Conservation (phyloP, 1,140 invertebrate species). For the Mylabris phalerata region DNA sequence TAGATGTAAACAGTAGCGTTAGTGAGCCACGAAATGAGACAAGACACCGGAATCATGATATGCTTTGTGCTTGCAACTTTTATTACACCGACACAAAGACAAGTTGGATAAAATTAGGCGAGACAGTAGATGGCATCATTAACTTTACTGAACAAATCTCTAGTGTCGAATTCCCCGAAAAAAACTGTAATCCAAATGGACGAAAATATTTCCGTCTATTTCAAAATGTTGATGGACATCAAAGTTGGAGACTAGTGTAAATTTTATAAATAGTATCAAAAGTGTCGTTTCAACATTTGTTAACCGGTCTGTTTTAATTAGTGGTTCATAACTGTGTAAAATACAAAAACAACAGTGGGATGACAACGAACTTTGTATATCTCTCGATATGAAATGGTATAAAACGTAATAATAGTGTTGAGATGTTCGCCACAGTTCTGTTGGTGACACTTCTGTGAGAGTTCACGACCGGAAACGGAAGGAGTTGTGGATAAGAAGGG, state of each 20-base stretch:
- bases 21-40: constrained; percentile 36
- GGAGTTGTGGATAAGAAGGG: constrained; percentile 6
- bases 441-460: constrained; percentile 13
- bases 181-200: too few species aligned
- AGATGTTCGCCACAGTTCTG: background rate
- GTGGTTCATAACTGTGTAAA: too few species aligned
- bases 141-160: background rate
- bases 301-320: too few species aligned
- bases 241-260: too few species aligned
- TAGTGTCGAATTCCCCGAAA: too few species aligned
- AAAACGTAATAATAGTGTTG: background rate
- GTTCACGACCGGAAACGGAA: constrained; percentile 12
- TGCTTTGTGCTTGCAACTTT: constrained; percentile 6
- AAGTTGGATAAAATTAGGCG: constrained; percentile 2
- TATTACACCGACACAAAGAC: constrained; percentile 6
- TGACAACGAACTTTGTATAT: too few species aligned
- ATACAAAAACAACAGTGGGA: too few species aligned
- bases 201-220: too few species aligned
- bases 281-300: too few species aligned
- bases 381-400: constrained; percentile 1
- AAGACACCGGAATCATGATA: constrained; percentile 18
- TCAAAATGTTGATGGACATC: too few species aligned
- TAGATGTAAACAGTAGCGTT: constrained; percentile 32
- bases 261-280: too few species aligned
- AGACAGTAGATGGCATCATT: constrained; percentile 6